Conservation (phyloP, 2,797 vertebrate genomes). For the Graptemys geographica region DNA sequence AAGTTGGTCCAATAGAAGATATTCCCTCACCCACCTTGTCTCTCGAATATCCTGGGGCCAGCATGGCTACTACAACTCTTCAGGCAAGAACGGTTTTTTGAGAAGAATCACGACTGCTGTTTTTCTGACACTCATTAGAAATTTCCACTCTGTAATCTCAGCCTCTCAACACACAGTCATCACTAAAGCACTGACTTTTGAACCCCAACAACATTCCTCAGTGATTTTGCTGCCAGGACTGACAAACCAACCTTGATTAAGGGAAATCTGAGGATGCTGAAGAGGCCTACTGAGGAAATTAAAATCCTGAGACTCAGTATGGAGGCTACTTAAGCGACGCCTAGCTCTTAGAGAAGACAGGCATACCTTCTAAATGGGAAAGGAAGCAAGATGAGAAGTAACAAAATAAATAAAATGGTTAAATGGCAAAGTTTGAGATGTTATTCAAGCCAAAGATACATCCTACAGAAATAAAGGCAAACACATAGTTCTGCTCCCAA, state of each 20-base stretch:
- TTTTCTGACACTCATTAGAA: not conserved
- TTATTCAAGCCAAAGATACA: accelerated
- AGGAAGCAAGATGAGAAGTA: not conserved
- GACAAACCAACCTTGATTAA: not conserved
- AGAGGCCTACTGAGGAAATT: not conserved
- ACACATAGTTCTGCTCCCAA: not conserved
- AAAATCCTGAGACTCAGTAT: not conserved
- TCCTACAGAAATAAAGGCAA: not conserved
- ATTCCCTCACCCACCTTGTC: no score
- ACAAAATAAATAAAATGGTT: not conserved
- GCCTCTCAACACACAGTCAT: not conserved
- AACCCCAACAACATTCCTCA: accelerated
- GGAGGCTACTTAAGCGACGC: not conserved
- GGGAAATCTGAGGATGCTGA: not conserved
- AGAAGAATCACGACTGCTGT: not conserved
- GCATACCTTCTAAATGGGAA: accelerated
- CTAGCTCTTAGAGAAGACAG: not conserved
- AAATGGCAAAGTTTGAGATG: accelerated
- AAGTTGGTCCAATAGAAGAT: no score
- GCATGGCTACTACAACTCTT: no score
- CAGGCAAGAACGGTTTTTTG: no score
- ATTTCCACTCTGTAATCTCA: not conserved
- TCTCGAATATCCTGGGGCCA: no score
- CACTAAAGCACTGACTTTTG: not conserved
- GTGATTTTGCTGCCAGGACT: not conserved